Percentiles rank a stretch among this genome's conserved stretches.
phyloP scores from a whole-genome alignment of 1,140 invertebrate species.

The Euschistus heros region DNA sequence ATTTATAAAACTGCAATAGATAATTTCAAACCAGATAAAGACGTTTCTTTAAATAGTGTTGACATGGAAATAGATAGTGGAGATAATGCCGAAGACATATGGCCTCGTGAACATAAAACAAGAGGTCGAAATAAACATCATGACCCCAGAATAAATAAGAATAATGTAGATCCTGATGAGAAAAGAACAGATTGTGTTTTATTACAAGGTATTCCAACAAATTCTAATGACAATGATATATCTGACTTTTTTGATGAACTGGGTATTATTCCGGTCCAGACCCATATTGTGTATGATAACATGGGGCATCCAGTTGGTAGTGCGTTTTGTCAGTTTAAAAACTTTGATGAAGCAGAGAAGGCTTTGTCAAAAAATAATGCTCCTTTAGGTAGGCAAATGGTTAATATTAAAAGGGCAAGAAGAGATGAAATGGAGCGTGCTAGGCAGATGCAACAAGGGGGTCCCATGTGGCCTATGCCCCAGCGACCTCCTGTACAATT shows the following conservation, averaged over 20 bases:
- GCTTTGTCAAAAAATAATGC: slow-evolving; percentile 58
- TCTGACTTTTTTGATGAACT: slow-evolving; percentile 68
- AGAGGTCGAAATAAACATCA: not conserved
- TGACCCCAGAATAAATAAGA: slow-evolving; percentile 8
- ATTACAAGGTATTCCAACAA: slow-evolving; percentile 61
- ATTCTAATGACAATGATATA: slow-evolving; percentile 62
- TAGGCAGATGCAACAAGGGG: not conserved
- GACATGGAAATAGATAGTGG: slow-evolving; percentile 19
- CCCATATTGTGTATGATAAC: slow-evolving; percentile 62
- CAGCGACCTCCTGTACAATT: not conserved
- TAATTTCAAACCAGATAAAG: slow-evolving; percentile 25
- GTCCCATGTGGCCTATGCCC: not conserved
- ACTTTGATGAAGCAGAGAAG: slow-evolving; percentile 50
- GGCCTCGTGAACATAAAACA: not conserved
- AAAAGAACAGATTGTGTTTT: slow-evolving; percentile 53
- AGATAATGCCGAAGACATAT: slow-evolving; percentile 17
- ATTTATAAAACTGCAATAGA: slow-evolving; percentile 24
- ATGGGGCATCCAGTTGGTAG: slow-evolving; percentile 61
- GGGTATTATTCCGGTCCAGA: slow-evolving; percentile 58
- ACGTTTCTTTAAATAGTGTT: not conserved
- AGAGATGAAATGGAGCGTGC: slow-evolving; percentile 44
- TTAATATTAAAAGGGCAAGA: slow-evolving; percentile 54
- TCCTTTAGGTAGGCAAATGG: slow-evolving; percentile 48
- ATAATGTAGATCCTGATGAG: slow-evolving; percentile 37
- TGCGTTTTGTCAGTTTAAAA: slow-evolving; percentile 74